A percentile compares a stretch with the other conserved stretches of the same genome.
Evolutionary conservation across 1,140 invertebrate genomes (phyloP).

Genomic region (Lithobius niger): DNA sequence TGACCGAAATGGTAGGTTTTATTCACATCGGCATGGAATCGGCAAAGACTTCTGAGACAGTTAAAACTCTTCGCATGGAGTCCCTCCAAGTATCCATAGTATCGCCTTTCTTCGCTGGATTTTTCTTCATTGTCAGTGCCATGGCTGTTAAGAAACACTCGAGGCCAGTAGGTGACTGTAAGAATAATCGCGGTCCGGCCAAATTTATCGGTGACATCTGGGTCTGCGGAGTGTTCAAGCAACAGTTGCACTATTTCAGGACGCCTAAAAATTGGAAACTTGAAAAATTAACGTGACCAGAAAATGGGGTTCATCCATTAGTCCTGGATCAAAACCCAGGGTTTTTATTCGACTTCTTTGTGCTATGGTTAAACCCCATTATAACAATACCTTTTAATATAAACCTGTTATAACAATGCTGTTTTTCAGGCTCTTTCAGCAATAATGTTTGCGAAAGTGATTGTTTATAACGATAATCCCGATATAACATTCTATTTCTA

Average conservation of each 20-base stretch:
- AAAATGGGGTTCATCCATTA: too few relatives aligned
- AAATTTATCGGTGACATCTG: not conserved
- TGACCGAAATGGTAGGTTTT: not conserved
- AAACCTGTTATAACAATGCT: too few relatives aligned
- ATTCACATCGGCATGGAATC: not conserved
- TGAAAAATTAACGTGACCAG: too few relatives aligned
- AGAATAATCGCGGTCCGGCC: not conserved
- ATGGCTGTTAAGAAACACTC: not conserved
- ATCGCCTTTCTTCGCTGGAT: not conserved
- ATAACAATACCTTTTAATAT: too few relatives aligned
- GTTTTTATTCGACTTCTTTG: too few relatives aligned
- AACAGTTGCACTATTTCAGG: not conserved
- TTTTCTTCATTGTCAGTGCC: not conserved
- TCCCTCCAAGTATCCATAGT: not conserved
- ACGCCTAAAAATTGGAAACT: not conserved
- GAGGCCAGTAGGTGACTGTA: not conserved
- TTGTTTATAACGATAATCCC: too few relatives aligned
- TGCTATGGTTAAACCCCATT: too few relatives aligned
- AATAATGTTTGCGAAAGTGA: too few relatives aligned
- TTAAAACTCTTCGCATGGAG: not conserved
- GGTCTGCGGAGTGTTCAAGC: not conserved
- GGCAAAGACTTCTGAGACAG: not conserved
- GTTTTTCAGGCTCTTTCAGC: too few relatives aligned
- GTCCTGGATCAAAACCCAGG: too few relatives aligned
- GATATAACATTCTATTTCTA: too few relatives aligned